Percentiles rank a stretch among this genome's conserved stretches.
Evolutionary conservation across 2,888 invertebrate genomes (phyloP).

Genomic region (Diaphora mendica): DNA sequence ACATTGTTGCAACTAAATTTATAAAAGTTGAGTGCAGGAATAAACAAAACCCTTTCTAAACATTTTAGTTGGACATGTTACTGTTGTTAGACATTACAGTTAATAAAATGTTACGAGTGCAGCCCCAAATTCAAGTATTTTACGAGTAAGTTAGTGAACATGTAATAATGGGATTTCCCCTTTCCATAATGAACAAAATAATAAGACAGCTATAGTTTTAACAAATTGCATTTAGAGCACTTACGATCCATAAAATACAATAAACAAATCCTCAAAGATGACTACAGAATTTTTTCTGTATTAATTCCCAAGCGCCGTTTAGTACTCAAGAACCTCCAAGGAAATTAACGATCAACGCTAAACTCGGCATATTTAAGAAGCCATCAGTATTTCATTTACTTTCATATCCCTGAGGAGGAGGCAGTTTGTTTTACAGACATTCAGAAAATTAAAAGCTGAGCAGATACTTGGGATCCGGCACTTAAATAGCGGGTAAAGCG

Average conservation of each 20-base stretch:
- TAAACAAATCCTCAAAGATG: slow-evolving; percentile 4
- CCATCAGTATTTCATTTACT: slow-evolving; percentile 67
- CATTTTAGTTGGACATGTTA: slow-evolving; percentile 16
- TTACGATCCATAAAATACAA: background rate
- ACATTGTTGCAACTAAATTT: background rate
- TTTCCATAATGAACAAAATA: background rate
- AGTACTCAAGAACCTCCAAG: slow-evolving; percentile 62
- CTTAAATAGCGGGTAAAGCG: slow-evolving; percentile 46
- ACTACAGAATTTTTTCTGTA: slow-evolving; percentile 33
- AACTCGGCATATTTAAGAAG: slow-evolving; percentile 64
- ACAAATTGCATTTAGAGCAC: slow-evolving; percentile 21
- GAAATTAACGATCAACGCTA: slow-evolving; percentile 68
- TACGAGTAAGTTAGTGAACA: slow-evolving; percentile 9
- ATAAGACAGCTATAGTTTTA: slow-evolving; percentile 15
- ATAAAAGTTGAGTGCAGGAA: background rate
- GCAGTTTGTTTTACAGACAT: slow-evolving; percentile 62
- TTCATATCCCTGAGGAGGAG: slow-evolving; percentile 51
- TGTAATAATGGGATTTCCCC: background rate
- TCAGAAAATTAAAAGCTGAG: slow-evolving; percentile 63
- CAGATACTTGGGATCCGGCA: slow-evolving; percentile 47
- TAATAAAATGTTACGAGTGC: slow-evolving; percentile 29
- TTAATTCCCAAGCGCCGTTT: slow-evolving; percentile 54
- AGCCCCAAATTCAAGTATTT: background rate
- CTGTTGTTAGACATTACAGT: slow-evolving; percentile 18
- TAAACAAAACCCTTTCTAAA: slow-evolving; percentile 8